These are phyloP conservation scores for Camponotus vicinus DNA, from an alignment of 1,140 invertebrate species.

Conservation along the genomic window DNA sequence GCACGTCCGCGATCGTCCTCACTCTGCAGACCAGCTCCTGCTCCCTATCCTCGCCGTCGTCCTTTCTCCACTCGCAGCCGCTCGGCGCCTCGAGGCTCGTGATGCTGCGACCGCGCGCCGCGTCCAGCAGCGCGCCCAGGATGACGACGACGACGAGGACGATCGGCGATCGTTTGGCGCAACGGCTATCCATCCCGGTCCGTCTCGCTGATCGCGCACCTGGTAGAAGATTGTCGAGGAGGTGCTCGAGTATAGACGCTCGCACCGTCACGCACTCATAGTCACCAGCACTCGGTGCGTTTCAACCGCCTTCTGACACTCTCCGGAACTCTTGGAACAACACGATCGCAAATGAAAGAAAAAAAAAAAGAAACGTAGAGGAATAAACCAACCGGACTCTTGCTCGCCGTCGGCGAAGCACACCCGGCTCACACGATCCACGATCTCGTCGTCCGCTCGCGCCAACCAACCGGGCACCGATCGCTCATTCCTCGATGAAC, in stretches of 20 bases:
- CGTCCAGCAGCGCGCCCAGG: slow-evolving; percentile 57
- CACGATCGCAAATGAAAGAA: background rate
- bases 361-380: background rate
- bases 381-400: background rate
- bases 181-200: background rate
- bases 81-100: slow-evolving; percentile 86
- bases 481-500: slow-evolving; percentile 53
- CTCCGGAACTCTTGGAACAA: no score
- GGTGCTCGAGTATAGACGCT: slow-evolving; percentile 29
- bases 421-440: slow-evolving; percentile 28
- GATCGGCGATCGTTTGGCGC: background rate
- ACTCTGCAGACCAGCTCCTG: slow-evolving; percentile 89
- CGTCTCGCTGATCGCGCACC: background rate
- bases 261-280: slow-evolving; percentile 74
- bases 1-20: slow-evolving; percentile 90
- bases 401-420: slow-evolving; percentile 16
- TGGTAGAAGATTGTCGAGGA: slow-evolving; percentile 23
- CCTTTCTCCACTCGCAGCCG: slow-evolving; percentile 89
- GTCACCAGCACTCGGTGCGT: slow-evolving; percentile 49
- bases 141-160: background rate
- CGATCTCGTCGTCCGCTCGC: slow-evolving; percentile 33
- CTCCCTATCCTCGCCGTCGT: slow-evolving; percentile 80
- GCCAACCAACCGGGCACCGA: slow-evolving; percentile 37
- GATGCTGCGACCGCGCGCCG: slow-evolving; percentile 76
- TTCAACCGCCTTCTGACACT: slow-evolving; percentile 7